Conservation (phyloP, 2,113 vertebrate species). For the Rafetus swinhoei region DNA sequence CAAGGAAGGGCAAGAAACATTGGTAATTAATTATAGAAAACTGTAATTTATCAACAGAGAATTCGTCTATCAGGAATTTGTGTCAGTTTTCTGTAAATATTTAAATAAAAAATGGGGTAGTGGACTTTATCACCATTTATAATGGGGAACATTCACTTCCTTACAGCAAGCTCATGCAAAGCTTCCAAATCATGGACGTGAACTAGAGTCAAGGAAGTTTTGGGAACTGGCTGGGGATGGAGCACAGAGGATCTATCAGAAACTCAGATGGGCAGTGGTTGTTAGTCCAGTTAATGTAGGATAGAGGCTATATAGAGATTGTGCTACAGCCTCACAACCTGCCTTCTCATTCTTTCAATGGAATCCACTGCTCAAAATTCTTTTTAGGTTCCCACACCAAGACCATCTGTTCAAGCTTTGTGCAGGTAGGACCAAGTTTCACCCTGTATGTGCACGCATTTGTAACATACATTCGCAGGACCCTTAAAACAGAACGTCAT, state of each 20-base stretch:
- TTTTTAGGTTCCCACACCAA: background rate
- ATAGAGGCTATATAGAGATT: background rate
- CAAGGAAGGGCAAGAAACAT: background rate
- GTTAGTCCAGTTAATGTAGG: background rate
- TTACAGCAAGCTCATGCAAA: background rate
- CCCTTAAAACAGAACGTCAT: background rate
- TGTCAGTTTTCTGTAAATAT: background rate
- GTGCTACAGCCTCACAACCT: background rate
- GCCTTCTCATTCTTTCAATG: background rate
- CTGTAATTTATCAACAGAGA: background rate
- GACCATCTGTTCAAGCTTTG: background rate
- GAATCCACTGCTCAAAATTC: background rate
- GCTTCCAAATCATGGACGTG: background rate
- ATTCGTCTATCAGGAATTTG: background rate
- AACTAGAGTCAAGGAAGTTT: background rate
- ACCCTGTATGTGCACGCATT: background rate
- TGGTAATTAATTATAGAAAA: background rate
- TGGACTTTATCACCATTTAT: background rate
- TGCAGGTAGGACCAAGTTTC: background rate
- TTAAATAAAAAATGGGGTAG: background rate
- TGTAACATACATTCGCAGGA: background rate
- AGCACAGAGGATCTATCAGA: fast-evolving
- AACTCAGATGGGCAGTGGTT: background rate
- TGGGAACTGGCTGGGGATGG: background rate
- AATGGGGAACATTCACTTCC: background rate